Percentiles rank a stretch among this genome's conserved stretches.
These are phyloP conservation scores for Ridgeia piscesae DNA, from an alignment of 1,140 invertebrate genomes.

Conservation along the genomic window DNA sequence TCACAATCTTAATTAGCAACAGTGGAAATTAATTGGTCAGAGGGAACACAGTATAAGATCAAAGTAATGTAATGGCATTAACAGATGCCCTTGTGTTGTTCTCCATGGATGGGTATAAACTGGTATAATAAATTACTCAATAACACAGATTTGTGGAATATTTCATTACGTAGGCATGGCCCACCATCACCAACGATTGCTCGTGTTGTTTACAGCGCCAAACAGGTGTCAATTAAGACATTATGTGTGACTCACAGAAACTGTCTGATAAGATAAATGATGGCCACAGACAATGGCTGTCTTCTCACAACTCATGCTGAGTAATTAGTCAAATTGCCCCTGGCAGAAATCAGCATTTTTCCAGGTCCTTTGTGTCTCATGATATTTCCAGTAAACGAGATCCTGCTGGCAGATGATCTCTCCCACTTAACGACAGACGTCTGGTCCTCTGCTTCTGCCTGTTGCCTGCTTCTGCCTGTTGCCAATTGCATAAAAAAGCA, in stretches of 20 bases:
- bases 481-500: no score
- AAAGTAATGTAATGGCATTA: no score
- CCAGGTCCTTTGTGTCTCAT: not conserved
- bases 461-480: not conserved
- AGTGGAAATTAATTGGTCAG: no score
- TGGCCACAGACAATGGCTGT: not conserved
- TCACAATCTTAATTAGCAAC: no score
- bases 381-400: not conserved
- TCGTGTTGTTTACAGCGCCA: not conserved
- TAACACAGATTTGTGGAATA: not conserved
- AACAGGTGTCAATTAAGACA: not conserved
- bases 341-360: not conserved
- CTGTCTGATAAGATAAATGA: not conserved
- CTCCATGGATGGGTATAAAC: no score
- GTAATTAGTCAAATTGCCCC: not conserved
- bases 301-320: not conserved
- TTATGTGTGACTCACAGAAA: not conserved
- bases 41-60: no score
- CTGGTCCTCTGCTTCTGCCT: not conserved
- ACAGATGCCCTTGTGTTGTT: no score
- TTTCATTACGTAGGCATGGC: not conserved
- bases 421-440: not conserved
- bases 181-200: not conserved
- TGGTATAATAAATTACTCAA: no score
- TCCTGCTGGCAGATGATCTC: not conserved